Percentiles rank a stretch among this genome's conserved stretches.
phyloP scores from a whole-genome alignment of 1,140 invertebrate genomes.

The Drosophila setifemur region DNA sequence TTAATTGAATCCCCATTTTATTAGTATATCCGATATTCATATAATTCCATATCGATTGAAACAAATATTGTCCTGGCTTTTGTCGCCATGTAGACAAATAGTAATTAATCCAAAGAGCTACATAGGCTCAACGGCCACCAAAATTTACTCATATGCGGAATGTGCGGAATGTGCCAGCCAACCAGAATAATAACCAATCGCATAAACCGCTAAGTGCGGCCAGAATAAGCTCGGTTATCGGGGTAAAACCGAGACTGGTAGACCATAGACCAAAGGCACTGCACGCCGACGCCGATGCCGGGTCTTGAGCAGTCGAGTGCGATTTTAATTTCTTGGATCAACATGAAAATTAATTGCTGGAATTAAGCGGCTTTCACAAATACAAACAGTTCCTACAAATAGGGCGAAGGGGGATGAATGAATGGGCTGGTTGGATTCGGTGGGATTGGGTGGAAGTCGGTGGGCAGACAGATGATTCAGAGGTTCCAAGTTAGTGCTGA shows the following conservation, averaged over 20 bases:
- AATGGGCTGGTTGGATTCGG: too few species aligned
- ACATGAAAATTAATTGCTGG: constrained; percentile 80
- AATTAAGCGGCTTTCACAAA: constrained; percentile 71
- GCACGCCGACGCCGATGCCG: background rate
- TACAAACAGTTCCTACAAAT: constrained; percentile 41
- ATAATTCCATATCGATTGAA: too few species aligned
- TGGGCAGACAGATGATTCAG: background rate
- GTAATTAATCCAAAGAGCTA: constrained; percentile 8
- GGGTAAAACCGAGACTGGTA: constrained; percentile 21
- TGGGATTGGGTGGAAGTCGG: too few species aligned
- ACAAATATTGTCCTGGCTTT: too few species aligned
- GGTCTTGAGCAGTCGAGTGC: constrained; percentile 51
- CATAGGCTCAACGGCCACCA: background rate
- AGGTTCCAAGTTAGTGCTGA: background rate
- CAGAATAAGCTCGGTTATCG: constrained; percentile 28
- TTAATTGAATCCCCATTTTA: too few species aligned
- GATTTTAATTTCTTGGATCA: constrained; percentile 79
- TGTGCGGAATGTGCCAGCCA: constrained; percentile 3
- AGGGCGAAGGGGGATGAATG: background rate
- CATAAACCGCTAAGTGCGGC: constrained; percentile 57
- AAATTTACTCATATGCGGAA: constrained; percentile 17
- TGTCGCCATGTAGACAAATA: background rate
- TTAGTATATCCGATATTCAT: too few species aligned
- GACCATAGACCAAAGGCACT: constrained; percentile 18
- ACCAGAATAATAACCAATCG: constrained; percentile 39